Evolutionary conservation across 2,797 vertebrate genomes (phyloP).

Genomic region (Protosalanx chinensis): DNA sequence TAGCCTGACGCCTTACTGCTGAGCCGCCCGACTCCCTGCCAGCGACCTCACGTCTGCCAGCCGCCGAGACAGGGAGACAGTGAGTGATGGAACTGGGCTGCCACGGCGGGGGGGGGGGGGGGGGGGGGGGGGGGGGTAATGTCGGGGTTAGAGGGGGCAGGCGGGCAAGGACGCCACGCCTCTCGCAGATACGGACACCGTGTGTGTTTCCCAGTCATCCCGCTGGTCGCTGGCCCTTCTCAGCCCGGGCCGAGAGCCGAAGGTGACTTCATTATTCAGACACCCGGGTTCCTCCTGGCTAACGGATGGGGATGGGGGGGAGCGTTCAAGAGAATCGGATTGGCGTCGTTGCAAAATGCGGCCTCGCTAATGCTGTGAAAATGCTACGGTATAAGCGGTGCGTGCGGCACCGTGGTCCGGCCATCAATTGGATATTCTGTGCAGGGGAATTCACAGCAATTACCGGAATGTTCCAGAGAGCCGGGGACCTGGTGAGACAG

Average conservation of each 20-base stretch:
- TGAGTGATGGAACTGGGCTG: slow-evolving; percentile 49
- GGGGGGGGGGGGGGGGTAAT: not conserved
- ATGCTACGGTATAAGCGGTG: slow-evolving; percentile 16
- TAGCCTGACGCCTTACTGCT: no score
- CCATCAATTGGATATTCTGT: slow-evolving; percentile 28
- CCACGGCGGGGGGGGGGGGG: no score
- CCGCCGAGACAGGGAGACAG: slow-evolving; percentile 37
- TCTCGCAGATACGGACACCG: slow-evolving; percentile 35
- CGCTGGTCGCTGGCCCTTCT: slow-evolving; percentile 51
- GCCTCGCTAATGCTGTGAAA: slow-evolving; percentile 30
- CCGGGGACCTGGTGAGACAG: not conserved
- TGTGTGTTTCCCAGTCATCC: slow-evolving; percentile 51
- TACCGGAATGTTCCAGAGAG: slow-evolving; percentile 38
- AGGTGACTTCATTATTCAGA: slow-evolving; percentile 61
- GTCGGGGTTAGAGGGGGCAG: not conserved
- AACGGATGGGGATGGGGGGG: not conserved
- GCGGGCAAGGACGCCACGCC: slow-evolving; percentile 59
- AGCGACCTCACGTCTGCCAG: slow-evolving; percentile 38
- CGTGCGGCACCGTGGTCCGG: not conserved
- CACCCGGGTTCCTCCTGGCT: slow-evolving; percentile 6
- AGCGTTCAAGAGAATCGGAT: slow-evolving; percentile 30
- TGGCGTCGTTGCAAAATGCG: slow-evolving; percentile 31
- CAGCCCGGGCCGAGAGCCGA: slow-evolving; percentile 53
- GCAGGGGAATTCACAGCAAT: slow-evolving; percentile 53
- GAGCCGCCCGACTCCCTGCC: no score